Percentiles rank a stretch among this genome's conserved stretches.
Conservation (phyloP, 1,140 invertebrate genomes). For the Meteorus sp. region DNA sequence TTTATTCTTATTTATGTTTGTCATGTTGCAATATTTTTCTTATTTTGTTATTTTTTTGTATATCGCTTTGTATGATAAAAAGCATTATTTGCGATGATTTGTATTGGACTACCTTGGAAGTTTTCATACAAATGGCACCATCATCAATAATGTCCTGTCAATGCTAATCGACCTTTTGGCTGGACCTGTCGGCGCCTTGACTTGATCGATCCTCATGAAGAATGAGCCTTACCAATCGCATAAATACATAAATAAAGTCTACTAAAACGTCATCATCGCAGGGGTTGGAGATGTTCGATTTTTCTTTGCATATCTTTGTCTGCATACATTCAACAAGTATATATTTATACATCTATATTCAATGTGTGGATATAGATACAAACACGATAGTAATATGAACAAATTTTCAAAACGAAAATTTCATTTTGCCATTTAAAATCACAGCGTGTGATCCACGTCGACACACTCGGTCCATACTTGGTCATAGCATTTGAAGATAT, state of each 20-base stretch:
- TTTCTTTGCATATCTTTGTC: slow-evolving; percentile 7
- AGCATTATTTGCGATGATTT: neutral
- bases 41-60: neutral
- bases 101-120: slow-evolving; percentile 11
- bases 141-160: slow-evolving; percentile 19
- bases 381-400: slow-evolving; percentile 8
- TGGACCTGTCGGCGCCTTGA: slow-evolving; percentile 16
- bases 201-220: slow-evolving; percentile 9
- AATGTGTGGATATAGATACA: slow-evolving; percentile 19
- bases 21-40: no score
- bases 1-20: no score
- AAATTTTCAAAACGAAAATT: slow-evolving; percentile 20
- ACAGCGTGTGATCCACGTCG: slow-evolving; percentile 19
- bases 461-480: no score
- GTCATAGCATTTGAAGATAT: neutral
- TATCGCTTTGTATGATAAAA: no score
- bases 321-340: no score
- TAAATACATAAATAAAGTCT: neutral
- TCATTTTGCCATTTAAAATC: slow-evolving; percentile 29
- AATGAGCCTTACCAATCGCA: no score
- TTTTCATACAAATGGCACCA: neutral
- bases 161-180: slow-evolving; percentile 11
- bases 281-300: neutral
- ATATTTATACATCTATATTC: no score
- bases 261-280: slow-evolving; percentile 1